A percentile compares a stretch with the other conserved stretches of the same genome.
Conservation (phyloP, 1,140 invertebrate genomes). For the Micrasema longulum region DNA sequence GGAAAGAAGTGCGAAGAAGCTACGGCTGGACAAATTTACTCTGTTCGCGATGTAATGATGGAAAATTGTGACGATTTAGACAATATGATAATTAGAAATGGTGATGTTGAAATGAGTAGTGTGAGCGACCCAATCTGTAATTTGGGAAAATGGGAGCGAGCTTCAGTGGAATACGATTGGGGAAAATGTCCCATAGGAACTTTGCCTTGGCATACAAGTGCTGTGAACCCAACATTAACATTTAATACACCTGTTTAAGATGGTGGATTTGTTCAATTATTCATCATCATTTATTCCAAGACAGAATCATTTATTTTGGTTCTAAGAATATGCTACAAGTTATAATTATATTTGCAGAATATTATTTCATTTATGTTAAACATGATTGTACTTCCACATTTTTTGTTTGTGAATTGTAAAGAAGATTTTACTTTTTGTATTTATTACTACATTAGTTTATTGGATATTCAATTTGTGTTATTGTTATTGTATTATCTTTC, state of each 20-base stretch:
- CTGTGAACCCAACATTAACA: slow-evolving; percentile 13
- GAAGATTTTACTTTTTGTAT: no score
- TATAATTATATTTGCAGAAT: no score
- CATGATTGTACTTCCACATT: no score
- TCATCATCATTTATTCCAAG: no score
- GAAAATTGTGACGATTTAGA: not conserved
- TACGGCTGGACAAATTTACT: slow-evolving; percentile 25
- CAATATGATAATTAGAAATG: not conserved
- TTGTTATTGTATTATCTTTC: no score
- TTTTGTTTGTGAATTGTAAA: no score
- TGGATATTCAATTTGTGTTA: no score
- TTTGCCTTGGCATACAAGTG: slow-evolving; percentile 60
- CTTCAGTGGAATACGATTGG: slow-evolving; percentile 56
- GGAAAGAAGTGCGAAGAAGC: slow-evolving; percentile 31
- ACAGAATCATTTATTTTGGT: no score
- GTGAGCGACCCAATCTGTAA: not conserved
- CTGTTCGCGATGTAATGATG: slow-evolving; percentile 19
- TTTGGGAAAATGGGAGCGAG: slow-evolving; percentile 57
- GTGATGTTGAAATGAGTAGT: slow-evolving; percentile 4
- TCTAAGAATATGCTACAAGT: no score
- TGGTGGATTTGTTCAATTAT: no score
- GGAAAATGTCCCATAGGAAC: slow-evolving; percentile 59
- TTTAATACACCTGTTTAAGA: slow-evolving; percentile 5
- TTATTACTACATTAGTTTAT: no score
- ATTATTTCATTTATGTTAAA: no score